Conservation (phyloP, 2,888 invertebrate genomes). For the Sinohyriopsis cumingii region DNA sequence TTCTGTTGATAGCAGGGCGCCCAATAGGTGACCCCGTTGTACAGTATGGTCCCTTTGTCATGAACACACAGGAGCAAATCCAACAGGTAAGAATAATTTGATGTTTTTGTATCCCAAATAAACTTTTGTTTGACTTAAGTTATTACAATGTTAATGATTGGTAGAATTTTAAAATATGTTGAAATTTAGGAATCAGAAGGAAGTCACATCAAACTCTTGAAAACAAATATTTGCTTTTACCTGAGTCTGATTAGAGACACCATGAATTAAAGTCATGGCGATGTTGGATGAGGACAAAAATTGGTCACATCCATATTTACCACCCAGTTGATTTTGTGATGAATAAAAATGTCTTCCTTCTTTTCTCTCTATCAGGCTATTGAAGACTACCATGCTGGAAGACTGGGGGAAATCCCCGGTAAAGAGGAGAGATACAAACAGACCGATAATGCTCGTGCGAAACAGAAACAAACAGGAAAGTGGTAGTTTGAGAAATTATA, state of each 20-base stretch:
- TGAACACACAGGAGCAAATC: conserved; percentile 62
- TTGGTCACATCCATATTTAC: no score
- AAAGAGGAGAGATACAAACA: conserved; percentile 40
- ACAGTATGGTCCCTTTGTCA: conserved; percentile 61
- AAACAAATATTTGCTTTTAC: no score
- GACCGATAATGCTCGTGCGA: conserved; percentile 44
- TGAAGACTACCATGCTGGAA: conserved; percentile 52
- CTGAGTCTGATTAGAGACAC: no score
- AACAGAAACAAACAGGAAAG: conserved; percentile 35
- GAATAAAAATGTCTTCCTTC: no score
- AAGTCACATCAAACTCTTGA: no score
- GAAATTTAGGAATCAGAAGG: no score
- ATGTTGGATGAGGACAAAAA: no score
- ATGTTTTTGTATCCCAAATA: background rate
- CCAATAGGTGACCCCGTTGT: conserved; percentile 59
- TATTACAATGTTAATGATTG: no score
- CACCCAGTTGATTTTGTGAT: no score
- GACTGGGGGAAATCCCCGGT: conserved; percentile 49
- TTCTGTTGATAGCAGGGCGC: conserved; percentile 53
- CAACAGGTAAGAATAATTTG: conserved; percentile 40
- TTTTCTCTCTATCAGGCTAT: conserved; percentile 43
- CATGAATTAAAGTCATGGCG: no score
- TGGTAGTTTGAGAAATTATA: conserved; percentile 17
- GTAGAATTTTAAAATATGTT: no score
- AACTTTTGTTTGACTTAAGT: background rate